Conservation (phyloP, 1,140 invertebrate species). For the Arion vulgaris region DNA sequence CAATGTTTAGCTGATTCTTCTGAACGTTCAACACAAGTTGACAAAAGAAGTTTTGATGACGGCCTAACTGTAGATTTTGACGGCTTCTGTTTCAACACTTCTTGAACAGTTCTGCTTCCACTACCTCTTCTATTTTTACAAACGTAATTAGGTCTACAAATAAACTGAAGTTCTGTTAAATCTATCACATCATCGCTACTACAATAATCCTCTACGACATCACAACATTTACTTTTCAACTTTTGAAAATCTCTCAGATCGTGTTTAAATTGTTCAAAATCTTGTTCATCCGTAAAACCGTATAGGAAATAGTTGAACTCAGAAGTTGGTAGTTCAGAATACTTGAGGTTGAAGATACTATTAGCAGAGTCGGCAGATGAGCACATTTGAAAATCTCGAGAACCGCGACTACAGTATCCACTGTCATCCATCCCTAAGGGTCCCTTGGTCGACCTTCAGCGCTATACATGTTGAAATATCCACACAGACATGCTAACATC, state of each 20-base stretch:
- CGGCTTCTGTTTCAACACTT: too few relatives aligned
- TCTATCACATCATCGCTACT: slow-evolving; percentile 7
- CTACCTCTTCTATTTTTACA: slow-evolving; percentile 16
- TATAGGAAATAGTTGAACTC: slow-evolving; percentile 56
- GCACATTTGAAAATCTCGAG: slow-evolving; percentile 22
- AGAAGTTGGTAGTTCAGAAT: slow-evolving; percentile 51
- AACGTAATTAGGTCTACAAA: slow-evolving; percentile 18
- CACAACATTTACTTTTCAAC: slow-evolving; percentile 37
- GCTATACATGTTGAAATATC: neutral
- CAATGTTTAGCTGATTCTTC: neutral
- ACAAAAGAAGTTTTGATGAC: neutral
- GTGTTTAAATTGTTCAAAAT: slow-evolving; percentile 68
- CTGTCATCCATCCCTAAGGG: slow-evolving; percentile 35
- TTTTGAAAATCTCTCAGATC: slow-evolving; percentile 60
- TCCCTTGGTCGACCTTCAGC: neutral
- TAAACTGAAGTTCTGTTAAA: slow-evolving; percentile 18
- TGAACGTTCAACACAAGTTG: neutral
- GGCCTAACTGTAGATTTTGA: neutral
- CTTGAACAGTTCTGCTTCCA: neutral
- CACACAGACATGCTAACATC: neutral
- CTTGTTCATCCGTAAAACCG: slow-evolving; percentile 64
- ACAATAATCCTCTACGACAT: neutral
- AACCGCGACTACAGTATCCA: slow-evolving; percentile 11
- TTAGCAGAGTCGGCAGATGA: slow-evolving; percentile 11
- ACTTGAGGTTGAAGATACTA: slow-evolving; percentile 59